phyloP scores from a whole-genome alignment of 1,140 invertebrate species.

The Aphidius ervi region DNA sequence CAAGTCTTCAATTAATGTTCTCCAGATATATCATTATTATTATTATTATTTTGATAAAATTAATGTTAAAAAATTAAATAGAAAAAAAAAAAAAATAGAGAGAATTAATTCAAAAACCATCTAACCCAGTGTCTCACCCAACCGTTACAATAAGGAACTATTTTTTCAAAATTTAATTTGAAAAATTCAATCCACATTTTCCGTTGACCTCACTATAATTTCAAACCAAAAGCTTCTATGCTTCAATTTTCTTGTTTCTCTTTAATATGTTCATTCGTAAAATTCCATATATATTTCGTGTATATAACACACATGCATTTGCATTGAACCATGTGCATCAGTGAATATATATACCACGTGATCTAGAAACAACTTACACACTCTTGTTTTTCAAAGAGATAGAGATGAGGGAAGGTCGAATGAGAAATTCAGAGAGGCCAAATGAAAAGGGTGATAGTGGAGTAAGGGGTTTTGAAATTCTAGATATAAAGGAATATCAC shows the following conservation, averaged over 20 bases:
- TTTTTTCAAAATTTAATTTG: constrained; percentile 32
- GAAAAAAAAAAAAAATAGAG: constrained; percentile 1
- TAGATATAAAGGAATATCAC: constrained; percentile 35
- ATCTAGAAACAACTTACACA: background rate
- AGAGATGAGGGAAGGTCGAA: constrained; percentile 23
- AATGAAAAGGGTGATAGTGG: constrained; percentile 28
- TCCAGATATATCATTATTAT: no score
- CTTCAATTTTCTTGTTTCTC: constrained; percentile 7
- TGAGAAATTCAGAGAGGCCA: constrained; percentile 27
- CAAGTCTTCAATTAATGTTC: no score
- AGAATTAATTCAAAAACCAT: constrained; percentile 19
- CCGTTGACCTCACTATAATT: constrained; percentile 29
- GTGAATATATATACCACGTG: background rate
- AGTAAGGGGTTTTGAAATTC: constrained; percentile 19
- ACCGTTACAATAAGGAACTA: constrained; percentile 47
- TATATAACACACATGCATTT: constrained; percentile 2
- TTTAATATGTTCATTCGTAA: background rate
- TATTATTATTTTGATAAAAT: no score
- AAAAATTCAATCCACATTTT: constrained; percentile 41
- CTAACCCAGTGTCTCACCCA: constrained; percentile 38
- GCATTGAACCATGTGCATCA: background rate
- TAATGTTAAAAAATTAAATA: constrained; percentile 3
- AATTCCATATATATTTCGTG: constrained; percentile 4
- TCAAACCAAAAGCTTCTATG: background rate
- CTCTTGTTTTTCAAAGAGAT: constrained; percentile 44